These are phyloP conservation scores for Trilocha varians DNA, from an alignment of 2,888 invertebrate genomes.

Conservation along the genomic window DNA sequence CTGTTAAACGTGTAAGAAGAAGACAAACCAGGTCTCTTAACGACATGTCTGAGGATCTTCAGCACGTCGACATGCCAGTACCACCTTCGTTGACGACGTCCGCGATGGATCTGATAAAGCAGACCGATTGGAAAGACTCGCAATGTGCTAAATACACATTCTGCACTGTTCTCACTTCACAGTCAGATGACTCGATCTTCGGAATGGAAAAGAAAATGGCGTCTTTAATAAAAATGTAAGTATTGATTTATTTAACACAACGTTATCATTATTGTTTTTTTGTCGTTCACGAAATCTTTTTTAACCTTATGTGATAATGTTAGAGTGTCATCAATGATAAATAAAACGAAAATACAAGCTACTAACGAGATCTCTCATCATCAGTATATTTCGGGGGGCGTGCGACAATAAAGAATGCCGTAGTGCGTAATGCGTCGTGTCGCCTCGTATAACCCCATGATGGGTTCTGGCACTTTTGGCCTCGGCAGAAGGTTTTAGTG, in stretches of 20 bases:
- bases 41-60: conserved; percentile 58
- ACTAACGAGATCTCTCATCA: too few relatives aligned
- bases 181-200: conserved; percentile 78
- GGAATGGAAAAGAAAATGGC: conserved; percentile 88
- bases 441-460: too few relatives aligned
- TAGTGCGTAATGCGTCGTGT: too few relatives aligned
- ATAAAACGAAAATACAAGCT: too few relatives aligned
- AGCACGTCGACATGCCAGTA: conserved; percentile 39
- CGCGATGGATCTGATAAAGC: conserved; percentile 60
- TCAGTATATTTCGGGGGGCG: too few relatives aligned
- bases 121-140: conserved; percentile 81
- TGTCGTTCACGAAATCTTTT: too few relatives aligned
- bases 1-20: conserved; percentile 35
- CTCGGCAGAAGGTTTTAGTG: too few relatives aligned
- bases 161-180: conserved; percentile 81
- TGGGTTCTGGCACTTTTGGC: too few relatives aligned
- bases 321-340: too few relatives aligned
- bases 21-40: conserved; percentile 43
- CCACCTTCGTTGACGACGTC: conserved; percentile 49
- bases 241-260: conserved; percentile 35
- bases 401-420: too few relatives aligned
- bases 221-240: conserved; percentile 81
- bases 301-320: too few relatives aligned
- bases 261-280: too few relatives aligned
- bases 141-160: conserved; percentile 85